Conservation (phyloP, 2,797 vertebrate genomes). For the Simalia tracyae region DNA sequence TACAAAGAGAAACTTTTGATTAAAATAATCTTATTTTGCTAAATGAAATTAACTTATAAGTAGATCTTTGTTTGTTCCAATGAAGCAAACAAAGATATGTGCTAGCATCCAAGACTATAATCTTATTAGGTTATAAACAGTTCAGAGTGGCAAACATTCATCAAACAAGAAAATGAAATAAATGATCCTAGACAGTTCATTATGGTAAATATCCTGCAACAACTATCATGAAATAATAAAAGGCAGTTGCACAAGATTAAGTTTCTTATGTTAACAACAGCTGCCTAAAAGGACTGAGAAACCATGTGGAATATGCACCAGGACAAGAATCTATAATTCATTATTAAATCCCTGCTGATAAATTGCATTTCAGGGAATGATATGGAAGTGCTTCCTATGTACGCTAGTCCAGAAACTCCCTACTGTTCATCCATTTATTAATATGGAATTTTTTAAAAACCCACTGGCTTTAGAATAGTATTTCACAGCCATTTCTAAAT, state of each 20-base stretch:
- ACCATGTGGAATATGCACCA: background rate
- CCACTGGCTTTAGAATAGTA: rapidly evolving
- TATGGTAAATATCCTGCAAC: background rate
- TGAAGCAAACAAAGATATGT: background rate
- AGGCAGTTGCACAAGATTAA: background rate
- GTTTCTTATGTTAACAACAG: background rate
- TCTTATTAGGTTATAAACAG: background rate
- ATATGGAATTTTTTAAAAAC: background rate
- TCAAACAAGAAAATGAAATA: background rate
- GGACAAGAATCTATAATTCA: background rate
- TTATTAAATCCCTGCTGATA: slow-evolving; percentile 4
- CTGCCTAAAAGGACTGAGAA: background rate
- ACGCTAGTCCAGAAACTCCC: rapidly evolving
- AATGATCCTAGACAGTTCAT: background rate
- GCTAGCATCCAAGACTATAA: background rate
- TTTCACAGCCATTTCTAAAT: background rate
- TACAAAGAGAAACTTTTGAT: too few species aligned
- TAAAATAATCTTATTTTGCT: too few species aligned
- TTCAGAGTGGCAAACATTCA: background rate
- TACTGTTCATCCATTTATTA: rapidly evolving
- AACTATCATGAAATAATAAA: background rate
- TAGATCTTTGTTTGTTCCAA: too few species aligned
- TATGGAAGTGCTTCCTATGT: background rate
- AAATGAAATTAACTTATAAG: too few species aligned
- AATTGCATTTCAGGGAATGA: background rate